phyloP scores from a whole-genome alignment of 2,888 invertebrate genomes.

The Diogma glabrata region DNA sequence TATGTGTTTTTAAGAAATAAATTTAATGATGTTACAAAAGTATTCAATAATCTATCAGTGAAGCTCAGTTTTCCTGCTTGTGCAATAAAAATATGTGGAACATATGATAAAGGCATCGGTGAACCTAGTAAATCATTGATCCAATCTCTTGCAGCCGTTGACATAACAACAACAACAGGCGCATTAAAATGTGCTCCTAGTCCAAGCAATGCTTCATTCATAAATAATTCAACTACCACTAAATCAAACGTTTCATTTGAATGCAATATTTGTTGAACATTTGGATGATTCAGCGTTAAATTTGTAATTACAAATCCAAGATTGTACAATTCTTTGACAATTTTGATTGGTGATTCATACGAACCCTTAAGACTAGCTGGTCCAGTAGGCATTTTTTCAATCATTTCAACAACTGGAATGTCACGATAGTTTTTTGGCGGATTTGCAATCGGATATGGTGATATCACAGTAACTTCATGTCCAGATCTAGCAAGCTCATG shows the following conservation, averaged over 20 bases:
- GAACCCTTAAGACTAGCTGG: no score
- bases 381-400: no score
- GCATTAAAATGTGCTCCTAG: slow-evolving; percentile 29
- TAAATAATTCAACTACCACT: slow-evolving; percentile 32
- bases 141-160: slow-evolving; percentile 12
- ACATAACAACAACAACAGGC: slow-evolving; percentile 27
- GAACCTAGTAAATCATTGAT: slow-evolving; percentile 4
- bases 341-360: no score
- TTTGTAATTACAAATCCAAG: slow-evolving; percentile 25
- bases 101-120: slow-evolving; percentile 6
- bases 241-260: slow-evolving; percentile 34
- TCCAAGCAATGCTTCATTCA: slow-evolving; percentile 29
- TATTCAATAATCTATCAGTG: slow-evolving; percentile 8
- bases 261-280: slow-evolving; percentile 22
- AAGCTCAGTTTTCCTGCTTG: slow-evolving; percentile 8
- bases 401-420: no score
- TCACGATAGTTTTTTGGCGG: no score
- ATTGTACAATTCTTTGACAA: no score
- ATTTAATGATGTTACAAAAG: slow-evolving; percentile 3
- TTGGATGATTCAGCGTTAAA: slow-evolving; percentile 21
- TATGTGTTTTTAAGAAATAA: neutral
- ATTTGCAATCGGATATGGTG: no score
- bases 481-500: no score
- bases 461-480: no score
- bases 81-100: slow-evolving; percentile 9